Evolutionary conservation across 2,113 vertebrate genomes (phyloP), one percentile per base, ranked within the genome.

Genomic region (Syngnathus scovelli): DNA sequence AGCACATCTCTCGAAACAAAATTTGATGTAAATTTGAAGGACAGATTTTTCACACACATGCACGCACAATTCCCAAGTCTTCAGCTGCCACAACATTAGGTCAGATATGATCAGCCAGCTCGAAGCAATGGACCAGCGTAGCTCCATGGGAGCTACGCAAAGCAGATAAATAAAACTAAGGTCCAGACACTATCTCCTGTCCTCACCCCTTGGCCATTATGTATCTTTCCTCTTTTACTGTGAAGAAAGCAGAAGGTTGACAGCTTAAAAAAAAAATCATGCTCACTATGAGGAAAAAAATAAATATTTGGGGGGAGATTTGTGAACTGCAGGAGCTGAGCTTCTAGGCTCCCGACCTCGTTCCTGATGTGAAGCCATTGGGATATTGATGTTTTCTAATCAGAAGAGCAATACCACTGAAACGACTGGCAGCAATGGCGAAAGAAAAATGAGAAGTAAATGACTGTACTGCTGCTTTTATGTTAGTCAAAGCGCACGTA

Each of bases 21-120:
- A 43, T 10, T 43, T 43, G 7, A 9, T 41, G 10, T 27, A 41
- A 41, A 41, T 41, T 10, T 9, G 11, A 43, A 43, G 41, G 41
- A 43, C 41, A 43, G 7, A 2, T 11, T 43, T 43, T 43, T 11
- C 41, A 11, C 65, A 67, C 48, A 55, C 66, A 38, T 51, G 46
- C 43, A 65, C 55, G 49, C 59, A 39, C 66, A 64, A 64, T 15
- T 68, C 77, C 78, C 1, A 68, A 77, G 78, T 70, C 72, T 73
- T 70, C 76, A 77, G 71, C 76, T 59, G n/a, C 71, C 11, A 37
- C 38, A 55, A 68, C 77, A 78, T 74, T 78, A 76, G 51, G 7
- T 21, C 76, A 75, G 86, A 89, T 88, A 86, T 75, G 76, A 88
- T 89, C 87, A 65, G 51, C 59, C 68, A 9, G 75, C 79, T 72